Base-by-base conservation (phyloP, 2,888 invertebrate genomes). In the Leucoma salicis region DNA sequence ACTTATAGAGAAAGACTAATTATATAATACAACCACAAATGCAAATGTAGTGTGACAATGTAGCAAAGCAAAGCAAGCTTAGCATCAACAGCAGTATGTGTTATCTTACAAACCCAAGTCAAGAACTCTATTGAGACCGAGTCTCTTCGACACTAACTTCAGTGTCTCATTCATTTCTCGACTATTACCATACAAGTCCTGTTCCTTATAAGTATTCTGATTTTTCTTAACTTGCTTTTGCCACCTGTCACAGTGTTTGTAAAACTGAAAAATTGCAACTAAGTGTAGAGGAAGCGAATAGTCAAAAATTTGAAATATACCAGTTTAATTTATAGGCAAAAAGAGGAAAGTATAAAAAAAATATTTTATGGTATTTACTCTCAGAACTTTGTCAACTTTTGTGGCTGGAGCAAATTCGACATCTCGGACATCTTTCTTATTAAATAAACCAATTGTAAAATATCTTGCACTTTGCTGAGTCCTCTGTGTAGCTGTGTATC, bases 381-480 rank as follows among this genome's bases (percentile, higher is more conserved):
- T 85, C 49, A 95, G 73, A 34, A 95, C 80, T 21, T 92, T 92
- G 79, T 95, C 94, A 39, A 87, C 90, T 63, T 92, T 88, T 15
- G 91, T 70, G 2, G 94, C 91, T 51, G 92, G 90, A 14, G 93
- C 93, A 82, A 92, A 95, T 65, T 87, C 81, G 8, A 96, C 92
- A 52, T 91, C 77, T 36, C 90, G 82, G 13, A 92, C 91, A 14
- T 91, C 89, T 58, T 91, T 84, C 49, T 91, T 90, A 10, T 94
- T 94, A 81, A 96, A 96, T 31, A 96, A 77, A 0, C 96, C 96
- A 36, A 92, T 87, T 0, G 93, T 91, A 82, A 96, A 96, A 70
- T 92, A 91, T 60, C 91, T 90, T 0, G 95, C 95, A 77, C 96
- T 96, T 62, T 92, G 92, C 39, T 92, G 90, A 0, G 96, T 92